These are phyloP conservation scores for Prosapia bicincta DNA, from an alignment of 2,888 invertebrate species.

Conservation along the genomic window DNA sequence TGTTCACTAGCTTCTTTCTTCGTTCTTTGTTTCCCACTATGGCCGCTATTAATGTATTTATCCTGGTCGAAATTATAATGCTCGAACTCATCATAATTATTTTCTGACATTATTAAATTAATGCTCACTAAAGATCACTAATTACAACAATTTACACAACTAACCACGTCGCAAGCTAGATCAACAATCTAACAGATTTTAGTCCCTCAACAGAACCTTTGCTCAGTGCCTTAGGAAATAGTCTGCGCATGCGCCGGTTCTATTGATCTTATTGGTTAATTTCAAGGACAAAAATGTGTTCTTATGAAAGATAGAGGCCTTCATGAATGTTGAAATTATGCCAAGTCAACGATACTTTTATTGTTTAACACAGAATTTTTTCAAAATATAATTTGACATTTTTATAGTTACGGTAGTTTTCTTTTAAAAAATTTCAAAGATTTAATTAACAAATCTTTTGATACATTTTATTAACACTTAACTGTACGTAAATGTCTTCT, in stretches of 20 bases:
- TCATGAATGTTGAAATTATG: background rate
- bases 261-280: background rate
- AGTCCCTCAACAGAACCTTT: background rate
- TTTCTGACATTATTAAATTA: slow-evolving; percentile 65
- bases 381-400: too few species aligned
- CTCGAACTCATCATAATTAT: slow-evolving; percentile 86
- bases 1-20: slow-evolving; percentile 86
- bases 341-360: background rate
- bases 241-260: slow-evolving; percentile 27
- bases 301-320: background rate
- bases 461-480: too few species aligned
- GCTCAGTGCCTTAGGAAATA: slow-evolving; percentile 3
- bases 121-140: background rate
- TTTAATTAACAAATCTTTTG: too few species aligned
- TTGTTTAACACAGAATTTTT: too few species aligned
- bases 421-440: too few species aligned
- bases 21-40: slow-evolving; percentile 86
- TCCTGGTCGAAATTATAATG: slow-evolving; percentile 93
- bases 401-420: too few species aligned
- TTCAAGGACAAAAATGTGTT: background rate
- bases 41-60: slow-evolving; percentile 80
- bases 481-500: too few species aligned
- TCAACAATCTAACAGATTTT: slow-evolving; percentile 1
- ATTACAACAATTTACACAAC: background rate
- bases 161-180: background rate